phyloP scores from a whole-genome alignment of 2,888 invertebrate species.

The Zootermopsis nevadensis region DNA sequence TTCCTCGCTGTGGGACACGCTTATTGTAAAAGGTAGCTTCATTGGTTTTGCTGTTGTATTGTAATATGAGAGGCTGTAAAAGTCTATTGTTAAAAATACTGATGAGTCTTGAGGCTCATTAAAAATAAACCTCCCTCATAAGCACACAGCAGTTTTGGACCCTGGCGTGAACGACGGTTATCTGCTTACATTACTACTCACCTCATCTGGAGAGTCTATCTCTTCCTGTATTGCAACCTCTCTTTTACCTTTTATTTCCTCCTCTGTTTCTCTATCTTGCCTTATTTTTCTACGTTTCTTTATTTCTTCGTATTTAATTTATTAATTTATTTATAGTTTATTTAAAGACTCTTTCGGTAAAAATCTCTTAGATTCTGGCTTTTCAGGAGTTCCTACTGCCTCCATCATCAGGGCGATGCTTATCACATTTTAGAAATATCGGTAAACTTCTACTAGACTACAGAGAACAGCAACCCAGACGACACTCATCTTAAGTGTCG shows the following conservation, averaged over 20 bases:
- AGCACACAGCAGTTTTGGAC: background rate
- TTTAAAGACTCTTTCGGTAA: no score
- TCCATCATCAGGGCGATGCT: no score
- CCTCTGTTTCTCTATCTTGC: background rate
- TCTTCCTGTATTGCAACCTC: background rate
- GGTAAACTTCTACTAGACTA: no score
- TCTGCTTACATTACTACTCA: background rate
- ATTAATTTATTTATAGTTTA: no score
- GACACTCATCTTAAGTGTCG: no score
- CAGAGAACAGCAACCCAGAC: no score
- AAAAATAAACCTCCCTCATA: background rate
- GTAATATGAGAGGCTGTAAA: slow-evolving; percentile 11
- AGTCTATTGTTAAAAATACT: background rate
- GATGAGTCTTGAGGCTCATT: background rate
- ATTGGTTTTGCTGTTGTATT: slow-evolving; percentile 3
- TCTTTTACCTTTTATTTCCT: background rate
- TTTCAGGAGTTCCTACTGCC: no score
- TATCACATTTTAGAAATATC: no score
- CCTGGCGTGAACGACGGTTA: background rate
- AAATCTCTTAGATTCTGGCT: no score
- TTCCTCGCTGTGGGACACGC: slow-evolving; percentile 12
- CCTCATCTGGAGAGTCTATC: no score
- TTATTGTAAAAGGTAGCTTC: slow-evolving; percentile 1
- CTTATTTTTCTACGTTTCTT: background rate
- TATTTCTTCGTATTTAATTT: background rate